These are phyloP conservation scores for Scleropages formosus DNA, from an alignment of 2,797 vertebrate genomes.

Conservation along the genomic window DNA sequence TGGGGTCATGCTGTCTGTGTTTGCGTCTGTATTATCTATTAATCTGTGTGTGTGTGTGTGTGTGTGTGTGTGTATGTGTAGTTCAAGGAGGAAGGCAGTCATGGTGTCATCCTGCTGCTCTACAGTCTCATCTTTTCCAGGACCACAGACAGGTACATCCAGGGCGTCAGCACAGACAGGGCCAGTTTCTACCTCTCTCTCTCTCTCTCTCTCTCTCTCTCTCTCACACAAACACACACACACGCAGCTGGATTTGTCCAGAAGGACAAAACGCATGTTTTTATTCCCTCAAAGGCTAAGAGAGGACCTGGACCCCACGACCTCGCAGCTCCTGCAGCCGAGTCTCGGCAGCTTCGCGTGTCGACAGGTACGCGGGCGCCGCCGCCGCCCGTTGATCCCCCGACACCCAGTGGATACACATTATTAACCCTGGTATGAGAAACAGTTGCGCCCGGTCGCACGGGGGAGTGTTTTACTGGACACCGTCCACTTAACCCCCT, in stretches of 20 bases:
- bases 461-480: background rate
- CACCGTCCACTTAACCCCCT: background rate
- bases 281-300: conserved; percentile 60
- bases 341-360: conserved; percentile 67
- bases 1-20: background rate
- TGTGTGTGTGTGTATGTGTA: conserved; percentile 40
- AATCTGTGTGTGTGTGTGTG: background rate
- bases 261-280: background rate
- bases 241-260: too few relatives aligned
- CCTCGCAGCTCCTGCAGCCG: conserved; percentile 65
- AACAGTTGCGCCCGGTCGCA: background rate
- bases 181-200: too few relatives aligned
- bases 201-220: too few relatives aligned
- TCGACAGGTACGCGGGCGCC: conserved; percentile 65
- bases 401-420: too few relatives aligned
- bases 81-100: conserved; percentile 76
- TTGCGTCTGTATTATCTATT: background rate
- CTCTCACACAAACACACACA: too few relatives aligned
- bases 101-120: conserved; percentile 82
- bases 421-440: too few relatives aligned
- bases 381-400: background rate
- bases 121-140: conserved; percentile 85
- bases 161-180: background rate
- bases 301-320: conserved; percentile 68
- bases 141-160: conserved; percentile 72